These are phyloP conservation scores for Pyrrhia umbra DNA, from an alignment of 2,888 invertebrate species.

Conservation along the genomic window DNA sequence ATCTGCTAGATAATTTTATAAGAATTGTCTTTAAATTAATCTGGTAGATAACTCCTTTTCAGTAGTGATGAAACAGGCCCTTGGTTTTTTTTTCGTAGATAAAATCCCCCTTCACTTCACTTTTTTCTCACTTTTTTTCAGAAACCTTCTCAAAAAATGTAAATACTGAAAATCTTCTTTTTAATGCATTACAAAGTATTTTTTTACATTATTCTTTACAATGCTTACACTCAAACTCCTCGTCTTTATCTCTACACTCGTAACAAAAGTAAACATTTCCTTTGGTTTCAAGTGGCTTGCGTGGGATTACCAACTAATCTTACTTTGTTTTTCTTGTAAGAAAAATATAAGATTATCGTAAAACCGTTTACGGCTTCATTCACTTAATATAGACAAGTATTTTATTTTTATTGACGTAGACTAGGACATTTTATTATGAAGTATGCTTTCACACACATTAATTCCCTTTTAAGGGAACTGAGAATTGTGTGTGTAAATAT, in stretches of 20 bases:
- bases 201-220: too few relatives aligned
- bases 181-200: neutral
- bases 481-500: slow-evolving; percentile 5
- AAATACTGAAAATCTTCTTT: too few relatives aligned
- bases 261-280: slow-evolving; percentile 37
- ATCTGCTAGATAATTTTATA: too few relatives aligned
- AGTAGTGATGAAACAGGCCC: too few relatives aligned
- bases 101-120: too few relatives aligned
- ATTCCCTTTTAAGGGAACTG: neutral
- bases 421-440: slow-evolving; percentile 28
- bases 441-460: slow-evolving; percentile 43
- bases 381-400: slow-evolving; percentile 8
- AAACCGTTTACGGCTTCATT: slow-evolving; percentile 32
- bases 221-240: too few relatives aligned
- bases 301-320: slow-evolving; percentile 49
- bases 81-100: too few relatives aligned
- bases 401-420: slow-evolving; percentile 40
- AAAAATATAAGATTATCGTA: slow-evolving; percentile 40
- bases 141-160: too few relatives aligned
- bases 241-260: slow-evolving; percentile 22
- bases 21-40: too few relatives aligned
- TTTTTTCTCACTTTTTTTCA: too few relatives aligned
- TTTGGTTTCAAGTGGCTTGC: slow-evolving; percentile 30
- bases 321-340: slow-evolving; percentile 38
- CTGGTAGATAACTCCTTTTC: too few relatives aligned